Percentiles rank a stretch among this genome's conserved stretches.
Conservation (phyloP, 2,797 vertebrate species). For the Alcedo quadribrachys region DNA sequence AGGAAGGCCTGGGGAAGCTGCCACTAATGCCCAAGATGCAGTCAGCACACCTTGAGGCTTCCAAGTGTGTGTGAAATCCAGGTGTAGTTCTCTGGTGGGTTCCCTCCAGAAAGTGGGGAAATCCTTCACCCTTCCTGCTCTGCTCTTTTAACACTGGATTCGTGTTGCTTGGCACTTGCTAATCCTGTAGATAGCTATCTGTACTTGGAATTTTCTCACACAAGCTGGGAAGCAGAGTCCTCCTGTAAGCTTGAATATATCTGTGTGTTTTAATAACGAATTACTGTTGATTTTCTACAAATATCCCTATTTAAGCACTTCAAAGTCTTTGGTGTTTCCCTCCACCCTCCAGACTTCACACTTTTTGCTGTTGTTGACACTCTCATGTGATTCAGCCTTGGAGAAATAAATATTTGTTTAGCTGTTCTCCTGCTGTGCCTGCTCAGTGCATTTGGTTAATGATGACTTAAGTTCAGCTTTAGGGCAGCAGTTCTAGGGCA, state of each 20-base stretch:
- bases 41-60: not conserved
- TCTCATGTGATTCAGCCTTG: conserved; percentile 28
- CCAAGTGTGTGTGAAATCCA: not conserved
- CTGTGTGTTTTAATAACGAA: conserved; percentile 40
- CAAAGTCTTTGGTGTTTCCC: conserved; percentile 4
- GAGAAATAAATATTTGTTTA: conserved; percentile 72
- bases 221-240: not conserved
- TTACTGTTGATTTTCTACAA: conserved; percentile 44
- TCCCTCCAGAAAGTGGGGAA: not conserved
- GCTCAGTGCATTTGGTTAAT: conserved; percentile 58
- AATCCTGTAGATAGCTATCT: not conserved
- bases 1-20: not conserved
- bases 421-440: conserved; percentile 58
- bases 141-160: not conserved
- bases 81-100: not conserved
- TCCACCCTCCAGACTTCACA: not conserved
- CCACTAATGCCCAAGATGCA: not conserved
- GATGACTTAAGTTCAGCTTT: conserved; percentile 37
- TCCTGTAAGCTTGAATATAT: conserved; percentile 10
- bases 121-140: not conserved
- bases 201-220: not conserved
- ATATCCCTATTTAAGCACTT: conserved; percentile 23
- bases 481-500: no score
- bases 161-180: not conserved
- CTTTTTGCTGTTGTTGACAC: conserved; percentile 20